These are phyloP conservation scores for Drosophila cognata DNA, from an alignment of 2,888 invertebrate species.

Conservation along the genomic window DNA sequence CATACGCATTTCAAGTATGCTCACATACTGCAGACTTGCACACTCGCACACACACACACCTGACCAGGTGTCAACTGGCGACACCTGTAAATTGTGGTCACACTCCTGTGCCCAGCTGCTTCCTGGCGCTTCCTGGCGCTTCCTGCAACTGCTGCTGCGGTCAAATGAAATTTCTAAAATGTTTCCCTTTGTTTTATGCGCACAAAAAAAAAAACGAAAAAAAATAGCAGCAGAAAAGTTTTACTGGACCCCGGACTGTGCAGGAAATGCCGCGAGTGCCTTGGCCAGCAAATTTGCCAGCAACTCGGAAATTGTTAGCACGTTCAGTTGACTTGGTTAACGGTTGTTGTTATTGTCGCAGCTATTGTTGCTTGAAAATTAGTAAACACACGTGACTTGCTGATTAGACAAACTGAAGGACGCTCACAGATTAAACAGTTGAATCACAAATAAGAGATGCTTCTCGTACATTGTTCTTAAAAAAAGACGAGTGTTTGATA, in stretches of 20 bases:
- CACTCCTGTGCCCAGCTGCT: conserved; percentile 23
- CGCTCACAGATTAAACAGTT: conserved; percentile 25
- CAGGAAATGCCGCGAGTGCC: conserved; percentile 74
- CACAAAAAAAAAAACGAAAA: conserved; percentile 24
- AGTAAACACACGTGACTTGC: conserved; percentile 56
- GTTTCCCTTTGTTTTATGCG: conserved; percentile 79
- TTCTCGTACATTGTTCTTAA: neutral
- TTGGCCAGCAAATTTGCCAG: conserved; percentile 50
- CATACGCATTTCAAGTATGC: conserved; percentile 63
- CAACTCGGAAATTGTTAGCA: conserved; percentile 79
- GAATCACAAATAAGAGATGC: conserved; percentile 3
- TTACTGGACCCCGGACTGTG: conserved; percentile 32
- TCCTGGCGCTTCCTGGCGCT: conserved; percentile 17
- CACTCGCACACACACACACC: conserved; percentile 4
- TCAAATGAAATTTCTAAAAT: conserved; percentile 81
- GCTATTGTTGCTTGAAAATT: conserved; percentile 41
- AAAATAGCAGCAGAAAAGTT: conserved; percentile 21
- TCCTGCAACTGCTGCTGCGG: conserved; percentile 63
- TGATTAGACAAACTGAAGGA: conserved; percentile 53
- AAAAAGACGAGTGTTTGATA: neutral
- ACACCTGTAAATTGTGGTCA: conserved; percentile 83
- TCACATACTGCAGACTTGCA: conserved; percentile 37
- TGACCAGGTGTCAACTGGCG: conserved; percentile 72
- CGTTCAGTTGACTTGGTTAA: conserved; percentile 72
- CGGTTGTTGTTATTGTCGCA: conserved; percentile 16